Evolutionary conservation across 1,140 invertebrate genomes (phyloP).

Genomic region (Brachionus manjavacas): DNA sequence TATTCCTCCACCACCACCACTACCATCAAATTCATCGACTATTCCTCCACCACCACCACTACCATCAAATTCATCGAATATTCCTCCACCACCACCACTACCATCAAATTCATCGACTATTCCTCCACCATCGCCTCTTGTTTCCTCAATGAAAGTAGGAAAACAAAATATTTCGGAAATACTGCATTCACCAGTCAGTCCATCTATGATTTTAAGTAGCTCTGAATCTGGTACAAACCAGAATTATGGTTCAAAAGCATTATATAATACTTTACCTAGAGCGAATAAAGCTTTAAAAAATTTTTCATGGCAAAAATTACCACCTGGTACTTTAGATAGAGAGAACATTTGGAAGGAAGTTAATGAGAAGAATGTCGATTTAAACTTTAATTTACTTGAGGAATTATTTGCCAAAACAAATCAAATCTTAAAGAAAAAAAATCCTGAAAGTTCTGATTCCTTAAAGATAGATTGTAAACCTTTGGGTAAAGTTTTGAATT

Average conservation of each 20-base stretch:
- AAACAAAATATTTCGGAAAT: neutral
- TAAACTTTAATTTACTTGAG: slow-evolving; percentile 56
- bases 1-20: slow-evolving; percentile 43
- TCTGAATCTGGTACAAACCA: slow-evolving; percentile 43
- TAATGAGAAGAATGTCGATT: slow-evolving; percentile 66
- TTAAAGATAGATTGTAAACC: neutral
- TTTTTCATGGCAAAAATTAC: slow-evolving; percentile 63
- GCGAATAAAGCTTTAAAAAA: slow-evolving; percentile 59
- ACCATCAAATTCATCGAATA: neutral
- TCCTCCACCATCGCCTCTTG: neutral
- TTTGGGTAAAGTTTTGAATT: neutral
- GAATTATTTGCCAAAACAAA: slow-evolving; percentile 48
- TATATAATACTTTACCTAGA: neutral
- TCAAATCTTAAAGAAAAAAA: neutral
- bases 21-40: slow-evolving; percentile 12
- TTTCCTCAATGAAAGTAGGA: neutral
- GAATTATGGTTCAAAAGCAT: neutral
- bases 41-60: slow-evolving; percentile 42
- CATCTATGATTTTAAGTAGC: neutral
- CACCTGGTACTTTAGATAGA: slow-evolving; percentile 53
- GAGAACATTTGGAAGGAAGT: slow-evolving; percentile 86
- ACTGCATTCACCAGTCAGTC: neutral
- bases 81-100: slow-evolving; percentile 22
- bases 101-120: slow-evolving; percentile 23
- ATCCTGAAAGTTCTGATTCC: neutral